phyloP scores from a whole-genome alignment of 2,113 vertebrate genomes.

The Struthidea cinerea region DNA sequence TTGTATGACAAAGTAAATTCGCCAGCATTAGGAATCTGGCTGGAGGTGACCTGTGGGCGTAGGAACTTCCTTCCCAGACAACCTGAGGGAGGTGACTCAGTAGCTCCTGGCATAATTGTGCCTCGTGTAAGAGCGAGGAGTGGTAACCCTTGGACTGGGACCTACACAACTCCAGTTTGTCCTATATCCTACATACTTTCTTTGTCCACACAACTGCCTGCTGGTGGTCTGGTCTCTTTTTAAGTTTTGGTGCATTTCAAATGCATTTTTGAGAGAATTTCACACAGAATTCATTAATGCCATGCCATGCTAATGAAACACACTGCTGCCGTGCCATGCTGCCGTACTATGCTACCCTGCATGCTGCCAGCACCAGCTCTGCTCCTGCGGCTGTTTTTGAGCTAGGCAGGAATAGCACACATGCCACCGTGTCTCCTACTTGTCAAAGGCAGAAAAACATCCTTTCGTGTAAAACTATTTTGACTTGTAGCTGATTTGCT shows the following conservation, averaged over 20 bases:
- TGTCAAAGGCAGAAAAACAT: neutral
- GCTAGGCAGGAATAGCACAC: neutral
- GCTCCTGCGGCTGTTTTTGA: neutral
- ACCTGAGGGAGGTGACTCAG: neutral
- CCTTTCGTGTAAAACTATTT: neutral
- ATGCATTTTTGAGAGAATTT: neutral
- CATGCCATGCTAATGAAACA: neutral
- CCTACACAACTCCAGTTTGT: neutral
- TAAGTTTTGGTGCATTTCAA: neutral
- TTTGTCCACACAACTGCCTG: neutral
- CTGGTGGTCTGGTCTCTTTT: neutral
- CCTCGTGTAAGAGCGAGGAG: neutral
- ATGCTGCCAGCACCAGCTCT: neutral
- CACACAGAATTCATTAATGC: neutral
- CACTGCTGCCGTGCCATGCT: accelerated
- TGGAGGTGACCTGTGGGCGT: neutral
- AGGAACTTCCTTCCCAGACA: neutral
- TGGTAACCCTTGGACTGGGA: neutral
- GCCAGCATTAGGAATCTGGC: neutral
- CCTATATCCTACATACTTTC: neutral
- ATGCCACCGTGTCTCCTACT: accelerated
- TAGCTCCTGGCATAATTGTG: neutral
- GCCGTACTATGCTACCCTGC: neutral
- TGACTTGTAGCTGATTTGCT: neutral
- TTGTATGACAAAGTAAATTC: neutral